Base-by-base conservation (phyloP, 2,113 vertebrate species). In the Axis porcinus region DNA sequence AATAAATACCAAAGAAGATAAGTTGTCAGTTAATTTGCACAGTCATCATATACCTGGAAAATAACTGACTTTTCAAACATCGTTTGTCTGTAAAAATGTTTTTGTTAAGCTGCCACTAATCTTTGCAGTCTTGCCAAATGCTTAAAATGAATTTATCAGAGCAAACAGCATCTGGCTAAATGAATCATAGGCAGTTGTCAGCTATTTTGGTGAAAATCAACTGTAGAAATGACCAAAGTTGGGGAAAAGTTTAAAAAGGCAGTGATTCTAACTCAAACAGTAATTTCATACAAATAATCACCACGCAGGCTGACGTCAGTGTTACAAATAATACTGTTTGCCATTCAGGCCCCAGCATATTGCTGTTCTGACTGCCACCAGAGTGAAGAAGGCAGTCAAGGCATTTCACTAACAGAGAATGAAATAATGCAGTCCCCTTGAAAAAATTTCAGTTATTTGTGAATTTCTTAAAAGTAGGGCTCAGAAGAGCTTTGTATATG, bases 71-170 rank as follows among this genome's bases (percentile, higher is more conserved):
- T 92, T 95, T 90, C 79, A 64, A n/a, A 55, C 27, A 91, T 79
- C 6, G 57, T 97, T 67, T 16, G 0, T 64, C 30, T 89, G 74
- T 58, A 93, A 97, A 95, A 94, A 76, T 92, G 97, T 70, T 97
- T 97, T 91, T 83, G 43, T 96, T 97, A 47, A 36, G 47, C 25
- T 91, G 90, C 85, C 86, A 95, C 50, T 96, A 96, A 96, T 94
- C 91, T 83, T 95, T 93, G 54, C 54, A 92, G 36, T 92, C 54
- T 97, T 98, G 76, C 92, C 79, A 95, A 97, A 94, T 95, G 58
- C 43, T 95, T 94, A 47, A 88, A 95, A 97, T 95, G 85, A 95
- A 93, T 95, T 97, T 96, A 91, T 43, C 36, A 89, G 54, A 96
- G 81, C 58, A 93, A 94, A 85, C 43, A 95, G 81, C 92, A 96